These are phyloP conservation scores for Schizopygopsis malacanthus DNA, from an alignment of 2,797 vertebrate genomes.

Conservation along the genomic window DNA sequence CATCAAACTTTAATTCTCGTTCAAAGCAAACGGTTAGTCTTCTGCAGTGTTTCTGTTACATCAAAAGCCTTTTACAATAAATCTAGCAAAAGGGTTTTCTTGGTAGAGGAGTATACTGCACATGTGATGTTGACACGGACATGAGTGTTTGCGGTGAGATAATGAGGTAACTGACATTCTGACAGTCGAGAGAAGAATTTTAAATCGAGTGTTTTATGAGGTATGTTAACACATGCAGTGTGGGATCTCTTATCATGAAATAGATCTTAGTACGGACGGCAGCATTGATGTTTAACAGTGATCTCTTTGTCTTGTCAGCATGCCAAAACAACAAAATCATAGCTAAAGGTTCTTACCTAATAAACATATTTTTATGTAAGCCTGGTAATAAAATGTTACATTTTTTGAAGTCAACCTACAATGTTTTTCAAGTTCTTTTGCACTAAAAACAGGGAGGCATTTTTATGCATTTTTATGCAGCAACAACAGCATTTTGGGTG, in stretches of 20 bases:
- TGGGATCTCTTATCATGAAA: not conserved
- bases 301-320: not conserved
- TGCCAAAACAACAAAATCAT: not conserved
- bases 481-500: too few species aligned
- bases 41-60: conserved; percentile 62
- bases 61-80: conserved; percentile 75
- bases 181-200: not conserved
- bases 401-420: not conserved
- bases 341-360: not conserved
- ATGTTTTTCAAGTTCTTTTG: not conserved
- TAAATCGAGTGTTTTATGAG: not conserved
- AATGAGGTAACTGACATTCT: conserved; percentile 30
- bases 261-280: not conserved
- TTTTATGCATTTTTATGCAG: not conserved
- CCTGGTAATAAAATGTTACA: not conserved
- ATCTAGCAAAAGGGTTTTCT: conserved; percentile 34
- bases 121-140: conserved; percentile 45
- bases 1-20: conserved; percentile 22
- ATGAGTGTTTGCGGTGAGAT: conserved; percentile 55
- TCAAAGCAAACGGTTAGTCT: conserved; percentile 1
- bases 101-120: conserved; percentile 16
- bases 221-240: not conserved
- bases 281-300: not conserved
- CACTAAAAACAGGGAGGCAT: not conserved
- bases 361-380: not conserved